phyloP scores from a whole-genome alignment of 2,113 vertebrate species.

The Cololabis saira region DNA sequence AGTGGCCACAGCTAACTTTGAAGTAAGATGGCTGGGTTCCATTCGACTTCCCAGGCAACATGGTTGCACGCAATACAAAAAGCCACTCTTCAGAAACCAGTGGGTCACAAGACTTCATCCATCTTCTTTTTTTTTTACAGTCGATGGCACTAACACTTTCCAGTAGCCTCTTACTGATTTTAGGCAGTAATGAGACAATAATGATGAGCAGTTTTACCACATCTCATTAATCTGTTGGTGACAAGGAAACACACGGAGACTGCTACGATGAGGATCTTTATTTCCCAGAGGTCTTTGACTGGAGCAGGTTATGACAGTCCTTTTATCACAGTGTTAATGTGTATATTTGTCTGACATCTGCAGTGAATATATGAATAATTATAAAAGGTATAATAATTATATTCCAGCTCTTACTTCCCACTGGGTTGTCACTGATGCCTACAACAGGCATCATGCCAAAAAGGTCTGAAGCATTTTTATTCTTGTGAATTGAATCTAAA shows the following conservation, averaged over 20 bases:
- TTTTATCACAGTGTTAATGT: conserved; percentile 40
- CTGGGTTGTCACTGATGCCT: too few species aligned
- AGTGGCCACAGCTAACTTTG: too few species aligned
- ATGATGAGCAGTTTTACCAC: conserved; percentile 39
- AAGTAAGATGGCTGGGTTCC: too few species aligned
- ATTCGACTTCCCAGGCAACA: too few species aligned
- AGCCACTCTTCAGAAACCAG: too few species aligned
- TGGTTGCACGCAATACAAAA: too few species aligned
- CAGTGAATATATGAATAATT: conserved; percentile 16
- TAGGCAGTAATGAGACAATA: conserved; percentile 47
- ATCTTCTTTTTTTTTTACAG: too few species aligned
- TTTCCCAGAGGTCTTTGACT: conserved; percentile 59
- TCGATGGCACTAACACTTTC: background rate
- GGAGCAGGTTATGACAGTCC: conserved; percentile 24
- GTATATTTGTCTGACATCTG: conserved; percentile 18
- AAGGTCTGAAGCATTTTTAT: too few species aligned
- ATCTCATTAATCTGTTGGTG: conserved; percentile 56
- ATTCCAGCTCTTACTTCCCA: too few species aligned
- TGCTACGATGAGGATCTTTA: conserved; percentile 47
- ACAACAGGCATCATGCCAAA: too few species aligned
- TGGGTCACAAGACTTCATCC: too few species aligned
- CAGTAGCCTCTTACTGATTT: conserved; percentile 5
- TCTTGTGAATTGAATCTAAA: too few species aligned
- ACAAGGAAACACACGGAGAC: conserved; percentile 50
- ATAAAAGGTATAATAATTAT: background rate